A percentile compares a stretch with the other conserved stretches of the same genome.
Evolutionary conservation across 2,888 invertebrate species (phyloP).

Genomic region (Pediacus dermestoides): DNA sequence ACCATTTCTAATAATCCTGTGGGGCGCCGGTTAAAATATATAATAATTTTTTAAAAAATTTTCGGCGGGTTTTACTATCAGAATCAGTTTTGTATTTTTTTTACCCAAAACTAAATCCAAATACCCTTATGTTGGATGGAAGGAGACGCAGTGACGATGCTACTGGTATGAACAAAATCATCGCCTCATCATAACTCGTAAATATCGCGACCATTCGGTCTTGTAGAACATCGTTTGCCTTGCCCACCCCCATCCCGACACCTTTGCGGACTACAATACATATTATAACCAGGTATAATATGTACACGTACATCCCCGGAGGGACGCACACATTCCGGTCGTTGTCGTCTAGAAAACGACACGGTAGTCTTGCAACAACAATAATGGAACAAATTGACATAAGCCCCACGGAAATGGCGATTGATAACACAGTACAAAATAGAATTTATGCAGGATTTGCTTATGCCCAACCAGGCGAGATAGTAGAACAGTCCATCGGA

Average conservation of each 20-base stretch:
- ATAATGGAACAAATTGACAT: slow-evolving; percentile 71
- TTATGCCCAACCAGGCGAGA: slow-evolving; percentile 66
- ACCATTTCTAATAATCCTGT: no score
- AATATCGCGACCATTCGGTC: slow-evolving; percentile 53
- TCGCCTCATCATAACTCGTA: slow-evolving; percentile 56
- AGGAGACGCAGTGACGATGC: no score
- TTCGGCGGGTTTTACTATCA: no score
- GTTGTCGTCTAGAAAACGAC: slow-evolving; percentile 60
- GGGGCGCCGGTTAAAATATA: no score
- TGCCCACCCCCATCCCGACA: slow-evolving; percentile 45
- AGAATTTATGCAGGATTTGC: slow-evolving; percentile 66
- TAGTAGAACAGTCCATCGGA: slow-evolving; percentile 61
- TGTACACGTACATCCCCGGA: slow-evolving; percentile 68
- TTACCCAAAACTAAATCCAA: no score
- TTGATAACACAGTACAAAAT: slow-evolving; percentile 64
- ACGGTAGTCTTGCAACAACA: slow-evolving; percentile 77
- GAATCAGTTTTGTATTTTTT: no score
- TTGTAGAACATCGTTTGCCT: slow-evolving; percentile 43
- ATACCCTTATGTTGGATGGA: no score
- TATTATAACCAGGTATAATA: slow-evolving; percentile 67
- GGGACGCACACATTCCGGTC: slow-evolving; percentile 50
- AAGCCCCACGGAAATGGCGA: slow-evolving; percentile 66
- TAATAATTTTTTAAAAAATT: no score
- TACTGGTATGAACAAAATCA: slow-evolving; percentile 22
- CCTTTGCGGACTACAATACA: slow-evolving; percentile 62